Percentiles rank a stretch among this genome's conserved stretches.
Evolutionary conservation across 2,797 vertebrate genomes (phyloP).

Genomic region (Pygocentrus nattereri): DNA sequence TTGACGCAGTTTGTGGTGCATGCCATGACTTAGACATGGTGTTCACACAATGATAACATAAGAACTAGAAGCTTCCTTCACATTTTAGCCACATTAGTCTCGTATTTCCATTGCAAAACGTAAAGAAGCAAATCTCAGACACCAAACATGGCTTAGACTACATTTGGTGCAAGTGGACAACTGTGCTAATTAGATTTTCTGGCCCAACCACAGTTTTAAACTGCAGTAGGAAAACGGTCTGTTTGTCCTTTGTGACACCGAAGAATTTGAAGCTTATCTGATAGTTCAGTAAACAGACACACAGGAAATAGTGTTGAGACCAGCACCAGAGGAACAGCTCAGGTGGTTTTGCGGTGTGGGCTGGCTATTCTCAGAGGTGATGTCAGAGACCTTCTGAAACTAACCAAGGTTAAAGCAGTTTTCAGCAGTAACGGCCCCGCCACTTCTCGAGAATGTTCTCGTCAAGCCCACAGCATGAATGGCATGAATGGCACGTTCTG

Average conservation of each 20-base stretch:
- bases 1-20: too few species aligned
- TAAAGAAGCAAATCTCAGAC: too few species aligned
- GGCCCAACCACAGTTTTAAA: too few species aligned
- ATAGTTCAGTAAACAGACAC: neutral
- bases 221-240: neutral
- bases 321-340: conserved; percentile 1
- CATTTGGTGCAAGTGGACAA: too few species aligned
- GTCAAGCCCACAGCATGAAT: neutral
- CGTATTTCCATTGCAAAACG: too few species aligned
- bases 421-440: neutral
- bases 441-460: neutral
- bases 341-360: conserved; percentile 53
- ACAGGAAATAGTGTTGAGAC: conserved; percentile 9
- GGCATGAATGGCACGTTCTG: neutral
- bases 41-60: too few species aligned
- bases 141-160: too few species aligned
- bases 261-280: neutral
- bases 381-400: conserved; percentile 10
- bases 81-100: too few species aligned
- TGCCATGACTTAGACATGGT: too few species aligned
- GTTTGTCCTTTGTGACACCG: neutral
- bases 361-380: neutral
- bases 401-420: neutral
- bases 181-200: neutral
- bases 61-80: too few species aligned